phyloP scores from a whole-genome alignment of 2,797 vertebrate species.

The Trachurus trachurus region DNA sequence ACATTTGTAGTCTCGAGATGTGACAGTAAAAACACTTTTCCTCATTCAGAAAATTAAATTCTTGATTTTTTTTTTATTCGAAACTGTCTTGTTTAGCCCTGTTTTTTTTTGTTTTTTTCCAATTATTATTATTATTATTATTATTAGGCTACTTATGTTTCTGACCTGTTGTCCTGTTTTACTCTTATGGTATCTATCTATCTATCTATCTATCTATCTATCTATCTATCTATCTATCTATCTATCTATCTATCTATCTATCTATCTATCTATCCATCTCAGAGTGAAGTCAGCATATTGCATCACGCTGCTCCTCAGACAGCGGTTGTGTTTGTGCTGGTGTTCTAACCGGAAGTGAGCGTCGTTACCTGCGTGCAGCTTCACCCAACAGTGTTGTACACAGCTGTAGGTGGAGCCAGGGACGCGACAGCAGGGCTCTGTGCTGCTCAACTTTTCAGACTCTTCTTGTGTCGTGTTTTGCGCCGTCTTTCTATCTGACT shows the following conservation, averaged over 20 bases:
- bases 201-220: no score
- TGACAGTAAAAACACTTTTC: neutral
- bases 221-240: no score
- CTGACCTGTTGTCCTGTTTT: no score
- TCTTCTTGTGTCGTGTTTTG: constrained; percentile 11
- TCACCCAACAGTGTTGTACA: neutral
- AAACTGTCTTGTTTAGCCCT: neutral
- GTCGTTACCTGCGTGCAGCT: neutral
- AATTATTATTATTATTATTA: no score
- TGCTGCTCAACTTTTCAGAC: constrained; percentile 70
- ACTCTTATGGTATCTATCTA: no score
- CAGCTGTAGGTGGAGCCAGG: constrained; percentile 59
- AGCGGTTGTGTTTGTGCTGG: fast-evolving
- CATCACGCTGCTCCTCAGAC: no score
- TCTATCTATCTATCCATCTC: no score
- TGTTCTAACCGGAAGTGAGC: constrained; percentile 44
- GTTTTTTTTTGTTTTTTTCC: no score
- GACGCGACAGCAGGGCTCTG: constrained; percentile 49
- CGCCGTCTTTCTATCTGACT: neutral
- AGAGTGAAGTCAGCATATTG: no score
- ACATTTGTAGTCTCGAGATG: neutral
- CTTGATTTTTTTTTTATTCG: neutral
- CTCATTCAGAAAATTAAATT: neutral
- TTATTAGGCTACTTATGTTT: no score
- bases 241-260: no score